Evolutionary conservation across 2,113 vertebrate genomes (phyloP), one percentile per base, ranked within the genome.

Genomic region (Toxotes chatareus): DNA sequence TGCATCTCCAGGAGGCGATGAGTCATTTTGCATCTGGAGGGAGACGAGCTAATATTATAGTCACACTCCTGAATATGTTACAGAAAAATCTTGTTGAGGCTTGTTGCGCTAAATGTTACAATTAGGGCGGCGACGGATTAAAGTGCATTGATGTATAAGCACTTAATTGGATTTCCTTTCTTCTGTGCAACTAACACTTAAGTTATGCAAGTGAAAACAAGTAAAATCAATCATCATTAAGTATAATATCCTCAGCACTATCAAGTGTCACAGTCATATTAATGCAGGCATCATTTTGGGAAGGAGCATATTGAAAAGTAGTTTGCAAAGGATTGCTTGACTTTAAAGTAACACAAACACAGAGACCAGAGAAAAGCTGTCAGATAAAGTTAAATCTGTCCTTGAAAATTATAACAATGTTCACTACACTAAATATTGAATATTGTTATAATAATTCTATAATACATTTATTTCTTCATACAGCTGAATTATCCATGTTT

Each of bases 1-100:
- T 49, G 16, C 53, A 78, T 19, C 65, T 74, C 8, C 3, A 6
- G n/a, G 9, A 47, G 46, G 17, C 27, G 73, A 34, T 70, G 71
- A 77, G 36, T 71, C 36, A 62, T 76, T 63, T 74, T 74, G 53
- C 67, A 65, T 62, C n/a, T 53, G 40, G 12, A 71, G 47, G 17
- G 42, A 75, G 21, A 65, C 21, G 7, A 67, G 31, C 27, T 57
- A n/a, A 59, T 57, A 32, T 75, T 38, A 59, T n/a, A 32, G 32
- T 56, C 4, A 44, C 4, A 46, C 12, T 49, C 13, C 46, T 59
- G 21, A 38, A 64, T 73, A 46, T 27, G 7, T 8, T 6, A 27
- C 0, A 32, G 2, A 32, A 10, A 55, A 64, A 69, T 31, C 27
- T 13, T 73, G 36, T 12, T 16, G 4, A n/a, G 51, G 55, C 21